These are phyloP conservation scores for Chloromyia formosa DNA, from an alignment of 2,888 invertebrate genomes.

Conservation along the genomic window DNA sequence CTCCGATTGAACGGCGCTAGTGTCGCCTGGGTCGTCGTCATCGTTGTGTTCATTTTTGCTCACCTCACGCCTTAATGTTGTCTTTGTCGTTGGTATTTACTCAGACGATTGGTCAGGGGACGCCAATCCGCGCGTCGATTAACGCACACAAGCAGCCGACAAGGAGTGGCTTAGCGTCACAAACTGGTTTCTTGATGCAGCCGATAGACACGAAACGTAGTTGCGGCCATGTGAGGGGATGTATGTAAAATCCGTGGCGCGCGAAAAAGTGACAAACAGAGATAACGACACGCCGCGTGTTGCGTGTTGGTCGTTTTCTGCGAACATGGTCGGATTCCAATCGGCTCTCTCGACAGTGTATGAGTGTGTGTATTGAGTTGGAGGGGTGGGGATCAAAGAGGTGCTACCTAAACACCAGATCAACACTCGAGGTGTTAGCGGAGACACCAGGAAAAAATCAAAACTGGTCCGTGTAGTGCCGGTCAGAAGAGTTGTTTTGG, in stretches of 20 bases:
- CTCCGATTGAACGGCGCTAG: background rate
- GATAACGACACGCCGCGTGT: conserved; percentile 12
- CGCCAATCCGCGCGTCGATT: conserved; percentile 60
- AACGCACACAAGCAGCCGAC: conserved; percentile 53
- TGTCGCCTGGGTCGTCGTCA: background rate
- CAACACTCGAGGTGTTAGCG: conserved; percentile 62
- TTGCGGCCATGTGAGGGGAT: background rate
- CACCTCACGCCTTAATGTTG: conserved; percentile 35
- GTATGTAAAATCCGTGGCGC: background rate
- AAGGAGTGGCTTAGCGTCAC: conserved; percentile 48
- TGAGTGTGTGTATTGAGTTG: background rate
- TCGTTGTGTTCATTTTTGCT: conserved; percentile 40
- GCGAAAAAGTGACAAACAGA: conserved; percentile 40
- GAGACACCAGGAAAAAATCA: conserved; percentile 53
- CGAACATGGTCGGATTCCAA: background rate
- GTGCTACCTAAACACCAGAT: conserved; percentile 58
- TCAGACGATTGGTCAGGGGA: conserved; percentile 63
- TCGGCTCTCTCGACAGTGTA: background rate
- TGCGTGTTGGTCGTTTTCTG: background rate
- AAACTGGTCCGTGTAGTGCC: conserved; percentile 19
- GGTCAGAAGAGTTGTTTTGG: too few species aligned
- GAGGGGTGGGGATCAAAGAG: conserved; percentile 50
- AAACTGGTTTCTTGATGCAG: conserved; percentile 28
- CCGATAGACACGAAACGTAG: background rate
- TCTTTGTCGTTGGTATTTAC: conserved; percentile 57